phyloP scores from a whole-genome alignment of 2,888 invertebrate species.

The Nysson spinosus region DNA sequence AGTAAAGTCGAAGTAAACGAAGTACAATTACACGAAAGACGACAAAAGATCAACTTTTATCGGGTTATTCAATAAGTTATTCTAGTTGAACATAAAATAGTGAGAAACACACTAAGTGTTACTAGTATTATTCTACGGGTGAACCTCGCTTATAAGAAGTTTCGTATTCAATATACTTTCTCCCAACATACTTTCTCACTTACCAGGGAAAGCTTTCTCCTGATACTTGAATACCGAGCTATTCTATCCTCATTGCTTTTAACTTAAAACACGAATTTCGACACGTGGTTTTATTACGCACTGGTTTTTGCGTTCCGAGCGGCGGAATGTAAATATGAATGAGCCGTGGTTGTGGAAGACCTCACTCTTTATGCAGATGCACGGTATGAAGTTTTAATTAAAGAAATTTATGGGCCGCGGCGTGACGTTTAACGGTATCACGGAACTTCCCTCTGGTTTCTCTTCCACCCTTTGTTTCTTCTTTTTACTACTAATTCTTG shows the following conservation, averaged over 20 bases:
- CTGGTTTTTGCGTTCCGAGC: conserved; percentile 24
- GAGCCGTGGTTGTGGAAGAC: conserved; percentile 42
- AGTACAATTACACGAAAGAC: too few species aligned
- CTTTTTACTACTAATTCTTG: conserved; percentile 20
- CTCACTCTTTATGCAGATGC: conserved; percentile 53
- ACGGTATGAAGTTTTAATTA: conserved; percentile 62
- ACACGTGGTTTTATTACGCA: conserved; percentile 25
- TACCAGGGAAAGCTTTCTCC: too few species aligned
- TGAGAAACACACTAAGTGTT: too few species aligned
- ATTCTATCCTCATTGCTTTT: conserved; percentile 4
- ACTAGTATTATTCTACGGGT: too few species aligned
- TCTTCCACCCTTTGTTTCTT: conserved; percentile 21
- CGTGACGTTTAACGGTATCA: conserved; percentile 54
- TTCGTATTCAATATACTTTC: too few species aligned
- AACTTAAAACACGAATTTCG: conserved; percentile 14
- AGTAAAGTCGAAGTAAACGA: too few species aligned
- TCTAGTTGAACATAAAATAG: too few species aligned
- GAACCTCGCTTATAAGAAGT: too few species aligned
- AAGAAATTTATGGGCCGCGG: conserved; percentile 61
- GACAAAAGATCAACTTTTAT: too few species aligned
- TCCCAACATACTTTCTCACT: too few species aligned
- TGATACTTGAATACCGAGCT: too few species aligned
- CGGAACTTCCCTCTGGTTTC: conserved; percentile 44
- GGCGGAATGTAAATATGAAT: conserved; percentile 54
- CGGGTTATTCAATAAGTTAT: too few species aligned